Conservation (phyloP, 2,888 invertebrate species). For the Plusia festucae region DNA sequence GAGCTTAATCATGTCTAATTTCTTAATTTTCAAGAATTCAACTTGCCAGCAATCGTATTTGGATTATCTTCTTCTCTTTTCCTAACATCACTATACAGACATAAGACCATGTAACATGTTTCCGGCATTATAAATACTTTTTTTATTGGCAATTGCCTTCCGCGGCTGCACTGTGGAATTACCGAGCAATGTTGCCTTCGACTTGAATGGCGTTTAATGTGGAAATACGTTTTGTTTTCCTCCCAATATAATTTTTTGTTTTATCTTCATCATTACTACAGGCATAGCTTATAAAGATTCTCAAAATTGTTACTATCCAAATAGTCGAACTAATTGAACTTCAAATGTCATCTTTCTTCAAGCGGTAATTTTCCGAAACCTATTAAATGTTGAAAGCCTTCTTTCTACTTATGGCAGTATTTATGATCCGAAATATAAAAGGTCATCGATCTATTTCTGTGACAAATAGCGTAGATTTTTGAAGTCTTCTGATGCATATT, state of each 20-base stretch:
- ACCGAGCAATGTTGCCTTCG: constrained; percentile 45
- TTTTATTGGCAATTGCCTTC: constrained; percentile 50
- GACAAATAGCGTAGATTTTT: background rate
- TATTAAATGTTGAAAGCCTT: constrained; percentile 4
- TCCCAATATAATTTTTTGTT: constrained; percentile 18
- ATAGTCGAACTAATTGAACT: background rate
- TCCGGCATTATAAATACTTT: constrained; percentile 47
- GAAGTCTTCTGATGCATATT: background rate
- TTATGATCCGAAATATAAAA: constrained; percentile 8
- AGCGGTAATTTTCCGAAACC: constrained; percentile 2
- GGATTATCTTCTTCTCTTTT: background rate
- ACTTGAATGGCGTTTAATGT: constrained; percentile 35
- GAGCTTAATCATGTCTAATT: background rate
- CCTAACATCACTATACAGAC: background rate
- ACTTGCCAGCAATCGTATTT: background rate
- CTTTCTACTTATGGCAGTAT: constrained; percentile 7
- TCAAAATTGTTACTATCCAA: background rate
- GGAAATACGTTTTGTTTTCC: constrained; percentile 30
- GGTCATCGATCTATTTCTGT: constrained; percentile 14
- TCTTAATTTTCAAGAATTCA: background rate
- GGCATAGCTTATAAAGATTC: background rate
- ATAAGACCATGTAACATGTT: constrained; percentile 24
- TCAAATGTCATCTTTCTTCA: background rate
- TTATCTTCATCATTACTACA: constrained; percentile 7
- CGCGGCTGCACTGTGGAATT: constrained; percentile 43